Evolutionary conservation across 2,113 vertebrate species (phyloP).

Genomic region (Serranochromis macrocephalus): DNA sequence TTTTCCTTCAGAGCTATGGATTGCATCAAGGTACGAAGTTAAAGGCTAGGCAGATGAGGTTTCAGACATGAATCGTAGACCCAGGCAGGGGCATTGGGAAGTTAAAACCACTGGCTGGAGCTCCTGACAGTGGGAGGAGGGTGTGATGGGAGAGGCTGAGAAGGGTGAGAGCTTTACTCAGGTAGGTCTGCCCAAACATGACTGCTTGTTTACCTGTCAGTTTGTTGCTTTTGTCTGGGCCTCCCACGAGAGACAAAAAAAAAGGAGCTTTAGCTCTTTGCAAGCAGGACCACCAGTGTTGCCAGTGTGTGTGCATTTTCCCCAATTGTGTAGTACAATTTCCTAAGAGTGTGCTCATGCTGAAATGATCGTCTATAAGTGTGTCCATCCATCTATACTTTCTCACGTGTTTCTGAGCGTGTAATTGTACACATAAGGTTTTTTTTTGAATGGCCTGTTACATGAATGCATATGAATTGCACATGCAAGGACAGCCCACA

Average conservation of each 20-base stretch:
- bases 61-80: background rate
- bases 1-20: background rate
- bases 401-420: constrained; percentile 1
- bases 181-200: constrained; percentile 65
- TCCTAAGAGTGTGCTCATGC: background rate
- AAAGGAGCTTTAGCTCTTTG: constrained; percentile 35
- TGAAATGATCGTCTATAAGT: background rate
- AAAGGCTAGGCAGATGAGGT: background rate
- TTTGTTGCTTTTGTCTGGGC: constrained; percentile 63
- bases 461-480: background rate
- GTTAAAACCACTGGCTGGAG: background rate
- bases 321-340: background rate
- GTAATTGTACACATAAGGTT: background rate
- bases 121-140: constrained; percentile 3
- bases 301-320: constrained; percentile 15
- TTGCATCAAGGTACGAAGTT: background rate
- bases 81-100: background rate
- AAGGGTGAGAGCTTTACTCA: constrained; percentile 53
- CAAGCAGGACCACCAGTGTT: constrained; percentile 66
- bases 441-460: background rate
- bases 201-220: constrained; percentile 66
- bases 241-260: constrained; percentile 60
- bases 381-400: constrained; percentile 11
- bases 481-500: background rate
- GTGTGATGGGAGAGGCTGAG: constrained; percentile 41